Evolutionary conservation across 1,140 invertebrate species (phyloP).

Genomic region (Penaeus vannamei): DNA sequence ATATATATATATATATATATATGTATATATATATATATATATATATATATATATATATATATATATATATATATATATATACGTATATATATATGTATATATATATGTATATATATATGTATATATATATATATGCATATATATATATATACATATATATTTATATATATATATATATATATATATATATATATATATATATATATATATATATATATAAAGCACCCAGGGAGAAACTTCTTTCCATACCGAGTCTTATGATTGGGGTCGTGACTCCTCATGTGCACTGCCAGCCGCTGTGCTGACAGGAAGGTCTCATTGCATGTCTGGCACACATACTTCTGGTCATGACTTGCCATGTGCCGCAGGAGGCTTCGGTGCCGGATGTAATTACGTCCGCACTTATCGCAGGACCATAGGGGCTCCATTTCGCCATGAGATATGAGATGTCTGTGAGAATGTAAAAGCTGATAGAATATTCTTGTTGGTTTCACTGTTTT

Average conservation of each 20-base stretch:
- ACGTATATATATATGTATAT: too few species aligned
- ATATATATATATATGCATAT: too few species aligned
- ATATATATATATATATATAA: too few species aligned
- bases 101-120: too few species aligned
- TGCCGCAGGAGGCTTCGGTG: conserved; percentile 36
- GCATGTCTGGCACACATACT: conserved; percentile 39
- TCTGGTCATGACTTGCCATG: conserved; percentile 40
- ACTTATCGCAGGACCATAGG: conserved; percentile 26
- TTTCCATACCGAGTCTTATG: conserved; percentile 26
- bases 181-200: too few species aligned
- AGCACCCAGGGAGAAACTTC: too few species aligned
- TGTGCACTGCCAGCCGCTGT: conserved; percentile 21
- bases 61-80: too few species aligned
- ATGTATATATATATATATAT: too few species aligned
- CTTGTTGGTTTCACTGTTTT: not conserved
- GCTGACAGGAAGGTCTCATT: conserved; percentile 40
- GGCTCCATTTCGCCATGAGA: conserved; percentile 25
- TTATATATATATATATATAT: too few species aligned
- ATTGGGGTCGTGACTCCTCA: conserved; percentile 18
- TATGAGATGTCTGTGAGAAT: not conserved
- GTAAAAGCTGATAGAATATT: not conserved
- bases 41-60: too few species aligned
- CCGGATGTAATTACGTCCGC: conserved; percentile 24
- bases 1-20: too few species aligned
- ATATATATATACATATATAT: too few species aligned